phyloP scores from a whole-genome alignment of 2,113 vertebrate species.

The Periophthalmus modestus region DNA sequence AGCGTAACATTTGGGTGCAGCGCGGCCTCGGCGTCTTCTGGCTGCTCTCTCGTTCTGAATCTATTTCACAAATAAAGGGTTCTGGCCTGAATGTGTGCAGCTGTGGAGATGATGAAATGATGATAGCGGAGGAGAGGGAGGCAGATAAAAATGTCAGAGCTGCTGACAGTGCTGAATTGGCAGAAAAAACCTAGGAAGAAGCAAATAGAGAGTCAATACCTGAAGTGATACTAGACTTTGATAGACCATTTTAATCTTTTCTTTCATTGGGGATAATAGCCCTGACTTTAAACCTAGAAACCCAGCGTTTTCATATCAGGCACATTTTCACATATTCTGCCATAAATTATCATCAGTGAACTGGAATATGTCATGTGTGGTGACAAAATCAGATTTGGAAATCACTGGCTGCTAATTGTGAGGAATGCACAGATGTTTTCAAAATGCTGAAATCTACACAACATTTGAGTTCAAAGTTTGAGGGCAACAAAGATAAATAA shows the following conservation, averaged over 20 bases:
- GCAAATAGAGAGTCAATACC: slow-evolving; percentile 40
- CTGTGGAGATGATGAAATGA: slow-evolving; percentile 55
- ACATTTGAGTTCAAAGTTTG: background rate
- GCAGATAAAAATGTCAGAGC: slow-evolving; percentile 55
- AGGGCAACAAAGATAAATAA: background rate
- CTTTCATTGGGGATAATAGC: slow-evolving; percentile 20
- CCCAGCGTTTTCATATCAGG: slow-evolving; percentile 20
- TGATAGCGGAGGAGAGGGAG: slow-evolving; percentile 40
- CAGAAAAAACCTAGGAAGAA: slow-evolving; percentile 43
- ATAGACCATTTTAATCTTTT: slow-evolving; percentile 46
- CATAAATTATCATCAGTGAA: background rate
- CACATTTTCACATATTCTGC: slow-evolving; percentile 14
- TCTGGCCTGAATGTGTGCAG: slow-evolving; percentile 40
- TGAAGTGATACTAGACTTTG: slow-evolving; percentile 42
- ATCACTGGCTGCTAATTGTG: background rate
- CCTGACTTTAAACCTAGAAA: slow-evolving; percentile 15
- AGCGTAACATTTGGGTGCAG: slow-evolving; percentile 20
- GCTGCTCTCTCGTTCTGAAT: slow-evolving; percentile 29
- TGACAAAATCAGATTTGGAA: slow-evolving; percentile 2
- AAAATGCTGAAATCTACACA: background rate
- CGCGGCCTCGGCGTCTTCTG: slow-evolving; percentile 12
- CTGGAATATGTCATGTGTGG: slow-evolving; percentile 8
- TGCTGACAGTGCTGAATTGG: slow-evolving; percentile 57
- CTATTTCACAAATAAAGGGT: slow-evolving; percentile 45
- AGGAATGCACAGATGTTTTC: background rate